Percentiles rank a stretch among this genome's conserved stretches.
Conservation (phyloP, 92 coral and sea anemone species). For the Epizoanthus illoricatus region DNA sequence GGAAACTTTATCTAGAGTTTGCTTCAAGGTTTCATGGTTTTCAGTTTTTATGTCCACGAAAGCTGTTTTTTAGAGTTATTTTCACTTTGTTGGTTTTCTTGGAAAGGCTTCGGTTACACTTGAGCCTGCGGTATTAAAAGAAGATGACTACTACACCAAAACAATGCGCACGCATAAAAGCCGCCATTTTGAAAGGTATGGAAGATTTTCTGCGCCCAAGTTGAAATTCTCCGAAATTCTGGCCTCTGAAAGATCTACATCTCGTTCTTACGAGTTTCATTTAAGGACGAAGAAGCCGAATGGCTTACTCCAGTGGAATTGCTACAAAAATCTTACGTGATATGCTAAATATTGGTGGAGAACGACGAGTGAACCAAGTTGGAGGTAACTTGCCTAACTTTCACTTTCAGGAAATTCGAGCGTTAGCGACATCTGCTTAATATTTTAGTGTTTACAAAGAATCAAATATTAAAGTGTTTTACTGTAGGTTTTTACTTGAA, state of each 20-base stretch:
- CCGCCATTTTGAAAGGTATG: slow-evolving; percentile 21
- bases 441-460: not conserved
- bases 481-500: too few relatives aligned
- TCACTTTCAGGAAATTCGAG: slow-evolving; percentile 38
- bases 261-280: slow-evolving; percentile 14
- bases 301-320: slow-evolving; percentile 61
- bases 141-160: not conserved
- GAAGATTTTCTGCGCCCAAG: not conserved
- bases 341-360: slow-evolving; percentile 77
- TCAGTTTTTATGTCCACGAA: too few relatives aligned
- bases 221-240: not conserved
- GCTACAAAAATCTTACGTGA: slow-evolving; percentile 83
- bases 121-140: slow-evolving; percentile 13
- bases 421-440: not conserved
- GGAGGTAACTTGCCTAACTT: slow-evolving; percentile 18
- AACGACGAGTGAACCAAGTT: slow-evolving; percentile 28
- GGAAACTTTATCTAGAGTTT: too few relatives aligned
- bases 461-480: too few relatives aligned
- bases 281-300: not conserved
- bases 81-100: not conserved
- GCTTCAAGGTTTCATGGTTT: too few relatives aligned
- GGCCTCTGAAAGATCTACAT: not conserved
- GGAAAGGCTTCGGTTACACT: not conserved
- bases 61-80: not conserved
- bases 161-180: slow-evolving; percentile 26